Base-by-base conservation (phyloP, 1,140 invertebrate genomes). In the Procambarus clarkii region DNA sequence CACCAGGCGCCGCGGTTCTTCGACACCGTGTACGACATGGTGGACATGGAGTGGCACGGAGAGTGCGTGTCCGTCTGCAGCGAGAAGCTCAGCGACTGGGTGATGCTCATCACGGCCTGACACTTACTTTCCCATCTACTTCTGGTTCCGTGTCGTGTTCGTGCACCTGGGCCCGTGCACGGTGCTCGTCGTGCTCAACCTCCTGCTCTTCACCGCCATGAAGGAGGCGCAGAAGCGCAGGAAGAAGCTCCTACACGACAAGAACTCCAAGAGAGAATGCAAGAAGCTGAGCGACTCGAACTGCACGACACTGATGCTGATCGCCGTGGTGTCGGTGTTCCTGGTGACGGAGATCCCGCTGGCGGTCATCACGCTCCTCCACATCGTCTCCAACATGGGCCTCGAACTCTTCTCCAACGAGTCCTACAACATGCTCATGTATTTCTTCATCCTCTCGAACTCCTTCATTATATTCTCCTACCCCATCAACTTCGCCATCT, bases 401-500 rank as follows among this genome's bases (percentile, higher is more conserved):
- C 95, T 95, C 60, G 64, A 76, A 4, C 93, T 78, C 86, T 94
- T 91, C 24, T 93, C 80, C 87, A 78, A 92, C 4, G 94, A 98
- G 0, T 96, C 98, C 94, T 98, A 98, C 93, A 94, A 96, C 83
- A 95, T 98, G 71, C 97, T 97, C 21, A 98, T 98, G 94, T 96
- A 97, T 11, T 96, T 98, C 89, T 97, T 99, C 77, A 94, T 98
- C 34, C 96, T 98, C 93, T 98, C 97, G 0, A 98, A 98, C 95
- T 98, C 99, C 94, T 34, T 98, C 94, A 97, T 99, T 92, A 97
- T 98, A 76, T 95, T 98, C 9, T 97, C 97, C 34, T 99, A 98
- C 94, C 98, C 98, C 0, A 97, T 98, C 86, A 98, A 99, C 94
- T 99, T 99, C 94, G 98, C 98, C 85, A 98, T 99, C 91, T 99